Base-by-base conservation (phyloP, 2,797 vertebrate genomes). In the Danionella dracula region DNA sequence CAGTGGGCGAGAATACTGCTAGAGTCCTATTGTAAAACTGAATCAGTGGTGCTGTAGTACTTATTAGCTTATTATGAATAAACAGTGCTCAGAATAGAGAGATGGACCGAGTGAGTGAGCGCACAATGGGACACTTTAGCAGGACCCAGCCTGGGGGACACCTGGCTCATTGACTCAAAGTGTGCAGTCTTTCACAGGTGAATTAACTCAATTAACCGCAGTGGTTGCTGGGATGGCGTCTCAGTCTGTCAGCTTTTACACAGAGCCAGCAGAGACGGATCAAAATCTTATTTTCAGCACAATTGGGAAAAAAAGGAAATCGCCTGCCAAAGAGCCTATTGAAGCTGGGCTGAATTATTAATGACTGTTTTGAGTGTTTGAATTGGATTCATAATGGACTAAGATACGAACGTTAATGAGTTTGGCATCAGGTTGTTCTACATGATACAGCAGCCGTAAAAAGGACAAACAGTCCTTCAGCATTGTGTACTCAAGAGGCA, bases 131-230 rank as follows among this genome's bases (percentile, higher is more conserved):
- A 38, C 17, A 66, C 34, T 17, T 41, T 42, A 31, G 32, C 9
- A 71, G 68, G 29, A 16, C 38, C 50, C 16, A 70, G 71, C 69
- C 71, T 35, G 56, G 40, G 55, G 78, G 76, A 80, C 81, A 72
- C 55, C 78, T 31, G 79, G 74, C 79, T 82, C 78, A 82, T 83
- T 79, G 74, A 76, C 75, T 69, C 54, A 17, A 65, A 72, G 70
- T 65, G 68, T 51, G 71, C 61, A 64, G 72, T 72, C 81, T 81
- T 80, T 82, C 74, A 84, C 73, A 82, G 78, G 77, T 74, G 75
- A 85, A 75, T 76, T 57, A 48, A 76, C 74, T 73, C 76, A 79
- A 82, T 82, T 80, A 82, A 80, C 56, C 45, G 37, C 23, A 49
- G 54, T 58, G 49, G 53, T 67, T 66, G 46, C 6, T 37, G 65